Evolutionary conservation across 2,888 invertebrate genomes (phyloP).

Genomic region (Drosophila kambysellisi): DNA sequence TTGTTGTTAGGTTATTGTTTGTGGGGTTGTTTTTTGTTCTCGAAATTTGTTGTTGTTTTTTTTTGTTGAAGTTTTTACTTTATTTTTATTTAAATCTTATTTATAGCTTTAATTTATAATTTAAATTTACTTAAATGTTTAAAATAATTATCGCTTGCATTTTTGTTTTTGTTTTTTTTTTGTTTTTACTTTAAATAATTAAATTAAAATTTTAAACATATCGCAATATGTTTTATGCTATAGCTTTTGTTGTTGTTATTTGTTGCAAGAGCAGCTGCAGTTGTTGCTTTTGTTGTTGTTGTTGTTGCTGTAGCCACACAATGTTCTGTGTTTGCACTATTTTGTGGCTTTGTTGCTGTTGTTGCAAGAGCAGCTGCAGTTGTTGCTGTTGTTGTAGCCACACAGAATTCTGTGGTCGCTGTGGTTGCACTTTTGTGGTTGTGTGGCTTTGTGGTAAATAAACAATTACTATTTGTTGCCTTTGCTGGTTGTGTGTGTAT

Average conservation of each 20-base stretch:
- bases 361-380: constrained; percentile 39
- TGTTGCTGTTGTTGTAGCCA: constrained; percentile 51
- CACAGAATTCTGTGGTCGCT: constrained; percentile 52
- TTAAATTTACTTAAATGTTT: constrained; percentile 85
- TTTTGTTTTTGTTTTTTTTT: constrained; percentile 69
- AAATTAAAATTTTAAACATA: constrained; percentile 84
- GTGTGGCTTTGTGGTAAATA: constrained; percentile 74
- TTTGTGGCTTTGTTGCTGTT: constrained; percentile 31
- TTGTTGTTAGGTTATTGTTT: constrained; percentile 57
- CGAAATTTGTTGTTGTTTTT: constrained; percentile 51
- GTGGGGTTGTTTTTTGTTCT: constrained; percentile 49
- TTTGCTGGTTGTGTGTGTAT: constrained; percentile 52
- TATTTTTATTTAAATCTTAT: constrained; percentile 84
- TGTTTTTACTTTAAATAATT: constrained; percentile 83
- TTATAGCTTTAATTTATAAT: constrained; percentile 84
- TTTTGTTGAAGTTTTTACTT: constrained; percentile 68
- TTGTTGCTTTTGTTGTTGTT: constrained; percentile 53
- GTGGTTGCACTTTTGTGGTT: constrained; percentile 64
- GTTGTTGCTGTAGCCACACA: constrained; percentile 6
- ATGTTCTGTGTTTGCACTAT: background rate
- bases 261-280: constrained; percentile 40
- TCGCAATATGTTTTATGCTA: constrained; percentile 72
- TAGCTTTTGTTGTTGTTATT: constrained; percentile 55
- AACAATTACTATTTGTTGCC: constrained; percentile 74
- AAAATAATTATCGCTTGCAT: constrained; percentile 85